A percentile compares a stretch with the other conserved stretches of the same genome.
phyloP scores from a whole-genome alignment of 2,888 invertebrate species.

The Didymodactylos carnosus region DNA sequence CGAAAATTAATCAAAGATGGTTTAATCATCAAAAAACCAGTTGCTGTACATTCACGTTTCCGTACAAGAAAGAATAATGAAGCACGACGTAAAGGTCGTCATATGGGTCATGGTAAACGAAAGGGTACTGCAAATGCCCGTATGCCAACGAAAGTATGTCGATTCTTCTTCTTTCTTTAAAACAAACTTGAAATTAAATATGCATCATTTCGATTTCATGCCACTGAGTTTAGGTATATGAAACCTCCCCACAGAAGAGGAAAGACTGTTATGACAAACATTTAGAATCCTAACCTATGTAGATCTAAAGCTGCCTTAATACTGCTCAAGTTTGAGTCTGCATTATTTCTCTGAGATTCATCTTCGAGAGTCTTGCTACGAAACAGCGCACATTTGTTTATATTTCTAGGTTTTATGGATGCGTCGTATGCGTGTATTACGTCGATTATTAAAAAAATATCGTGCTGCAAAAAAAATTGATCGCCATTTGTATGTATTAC shows the following conservation, averaged over 20 bases:
- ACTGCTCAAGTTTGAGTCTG: too few species aligned
- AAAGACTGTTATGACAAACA: too few species aligned
- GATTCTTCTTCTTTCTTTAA: not conserved
- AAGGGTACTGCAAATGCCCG: slow-evolving; percentile 99
- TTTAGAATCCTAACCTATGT: too few species aligned
- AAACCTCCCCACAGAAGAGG: too few species aligned
- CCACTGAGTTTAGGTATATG: too few species aligned
- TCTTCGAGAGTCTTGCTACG: too few species aligned
- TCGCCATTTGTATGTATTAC: slow-evolving; percentile 56
- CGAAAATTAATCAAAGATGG: slow-evolving; percentile 98
- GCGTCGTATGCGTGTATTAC: slow-evolving; percentile 82
- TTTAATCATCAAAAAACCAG: slow-evolving; percentile 96
- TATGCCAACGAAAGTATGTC: slow-evolving; percentile 77
- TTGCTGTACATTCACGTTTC: slow-evolving; percentile 91
- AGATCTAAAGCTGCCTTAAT: too few species aligned
- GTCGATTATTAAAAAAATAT: slow-evolving; percentile 72
- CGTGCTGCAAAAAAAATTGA: slow-evolving; percentile 96
- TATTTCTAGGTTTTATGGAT: slow-evolving; percentile 43
- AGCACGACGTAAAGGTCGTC: slow-evolving; percentile 90
- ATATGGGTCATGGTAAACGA: slow-evolving; percentile 93
- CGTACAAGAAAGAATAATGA: slow-evolving; percentile 91
- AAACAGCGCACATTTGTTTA: too few species aligned
- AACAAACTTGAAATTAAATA: not conserved
- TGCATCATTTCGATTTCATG: too few species aligned
- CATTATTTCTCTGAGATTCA: too few species aligned